Evolutionary conservation across 2,888 invertebrate species (phyloP), one percentile per base, ranked within the genome.

Genomic region (Tridacna crocea): DNA sequence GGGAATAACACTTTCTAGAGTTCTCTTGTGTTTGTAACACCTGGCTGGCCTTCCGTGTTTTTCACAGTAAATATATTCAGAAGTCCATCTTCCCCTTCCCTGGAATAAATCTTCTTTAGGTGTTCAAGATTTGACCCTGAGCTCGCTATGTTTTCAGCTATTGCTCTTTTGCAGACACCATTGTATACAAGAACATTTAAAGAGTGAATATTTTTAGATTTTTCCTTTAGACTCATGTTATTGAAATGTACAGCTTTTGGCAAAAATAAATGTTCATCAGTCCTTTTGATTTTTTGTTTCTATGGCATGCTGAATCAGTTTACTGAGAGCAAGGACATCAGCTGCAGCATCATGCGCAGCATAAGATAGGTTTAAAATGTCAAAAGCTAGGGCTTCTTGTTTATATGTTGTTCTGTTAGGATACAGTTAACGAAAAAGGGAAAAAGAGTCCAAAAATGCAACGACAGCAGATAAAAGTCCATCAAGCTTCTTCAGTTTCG

Each of bases 261-360:
- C 24, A 65, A 48, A 66, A 75, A 75, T 46, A 27, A 36, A 22
- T 15, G 2, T 26, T n/a, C 2, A 24, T 12, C 6, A n/a, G n/a
- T n/a, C n/a, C n/a, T n/a, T n/a, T n/a, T n/a, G n/a, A n/a, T n/a
- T n/a, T n/a, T n/a, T n/a, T n/a, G n/a, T n/a, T n/a, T n/a, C n/a
- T n/a, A n/a, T n/a, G n/a, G n/a, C n/a, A n/a, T 75, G 48, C 12
- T 22, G 15, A 19, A 75, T 15, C n/a, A 75, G 51, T 4, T 66
- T 17, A 6, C 24, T 24, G 3, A 75, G 26, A 48, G 48, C 19
- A 15, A 17, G 2, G 11, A 75, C 75, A 66, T 75, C 75, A 24
- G 47, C 65, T 11, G 19, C 26, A 63, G 66, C 75, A 66, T 75
- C 27, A 66, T 75, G 65, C 8, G 75, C 75, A 15, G 22, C 36